Percentiles rank a stretch among this genome's conserved stretches.
Conservation (phyloP, 2,113 vertebrate genomes). For the Rhineura floridana region DNA sequence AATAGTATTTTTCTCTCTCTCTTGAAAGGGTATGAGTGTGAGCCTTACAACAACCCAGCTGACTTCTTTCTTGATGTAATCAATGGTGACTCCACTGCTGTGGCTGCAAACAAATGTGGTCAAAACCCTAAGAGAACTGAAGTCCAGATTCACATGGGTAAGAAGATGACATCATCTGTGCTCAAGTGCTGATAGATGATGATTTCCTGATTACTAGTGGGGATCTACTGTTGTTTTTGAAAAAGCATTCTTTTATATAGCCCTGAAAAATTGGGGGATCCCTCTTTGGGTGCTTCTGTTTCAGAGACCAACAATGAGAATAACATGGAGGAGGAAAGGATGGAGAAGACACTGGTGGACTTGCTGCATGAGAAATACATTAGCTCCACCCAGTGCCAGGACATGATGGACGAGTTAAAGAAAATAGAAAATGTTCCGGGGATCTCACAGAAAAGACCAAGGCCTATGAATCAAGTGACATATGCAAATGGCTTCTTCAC, state of each 20-base stretch:
- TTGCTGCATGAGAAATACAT: conserved; percentile 67
- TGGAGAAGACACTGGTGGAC: conserved; percentile 53
- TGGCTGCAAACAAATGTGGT: conserved; percentile 53
- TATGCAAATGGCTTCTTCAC: conserved; percentile 72
- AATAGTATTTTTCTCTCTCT: not conserved
- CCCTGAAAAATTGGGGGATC: not conserved
- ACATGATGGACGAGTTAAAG: conserved; percentile 51
- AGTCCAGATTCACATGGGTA: conserved; percentile 6
- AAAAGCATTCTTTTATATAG: not conserved
- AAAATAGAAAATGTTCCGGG: conserved; percentile 60
- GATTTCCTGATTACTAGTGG: not conserved
- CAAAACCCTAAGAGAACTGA: not conserved
- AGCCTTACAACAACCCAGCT: conserved; percentile 75
- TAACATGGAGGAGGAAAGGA: not conserved
- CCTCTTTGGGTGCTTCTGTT: not conserved
- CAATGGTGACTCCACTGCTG: conserved; percentile 73
- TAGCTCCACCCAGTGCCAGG: conserved; percentile 57
- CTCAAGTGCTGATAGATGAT: conserved; percentile 47
- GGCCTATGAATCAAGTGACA: conserved; percentile 59
- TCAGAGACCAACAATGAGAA: not conserved
- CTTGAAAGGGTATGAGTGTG: conserved; percentile 70
- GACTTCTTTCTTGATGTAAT: conserved; percentile 76
- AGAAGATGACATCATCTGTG: conserved; percentile 7
- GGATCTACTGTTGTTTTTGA: not conserved
- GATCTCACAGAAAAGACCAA: conserved; percentile 23